Base-by-base conservation (phyloP, 2,888 invertebrate species). In the Rhabditoides inermis region DNA sequence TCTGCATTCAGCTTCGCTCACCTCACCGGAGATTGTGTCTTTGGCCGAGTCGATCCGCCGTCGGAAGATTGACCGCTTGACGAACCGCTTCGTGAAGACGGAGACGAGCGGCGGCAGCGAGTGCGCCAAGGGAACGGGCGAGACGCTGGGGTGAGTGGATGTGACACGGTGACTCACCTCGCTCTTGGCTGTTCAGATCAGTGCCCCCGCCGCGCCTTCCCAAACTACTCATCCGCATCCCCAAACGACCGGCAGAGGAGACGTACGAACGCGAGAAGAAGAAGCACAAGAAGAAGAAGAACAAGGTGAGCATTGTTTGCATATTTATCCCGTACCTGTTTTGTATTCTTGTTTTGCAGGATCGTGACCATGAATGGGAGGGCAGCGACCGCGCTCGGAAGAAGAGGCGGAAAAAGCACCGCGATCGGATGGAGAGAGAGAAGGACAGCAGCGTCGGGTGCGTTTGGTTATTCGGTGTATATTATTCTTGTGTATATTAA, bases 211-310 rank as follows among this genome's bases (percentile, higher is more conserved):
- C 60, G n/a, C 45, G 35, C 15, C 32, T 65, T 12, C 65, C 65
- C 10, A 63, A 60, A 32, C 45, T 65, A 18, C 40, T 59, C 25
- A 65, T 65, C 26, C 23, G 49, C 35, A 27, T 59, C 3, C 49
- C 53, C 40, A n/a, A 51, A 55, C 20, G 37, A 28, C 18, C 47
- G 18, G 46, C 23, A 12, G 50, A 48, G 37, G 36, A 23, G n/a
- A 12, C 25, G 20, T 23, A 40, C 15, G 50, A 53, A 32, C 36
- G 45, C 27, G 46, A 53, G 46, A 51, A 54, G 36, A 45, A 56
- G 36, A 41, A 47, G 25, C 53, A 54, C 44, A 56, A 51, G 32
- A 53, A 48, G 32, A 45, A 50, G 27, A 25, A 49, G 22, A 49
- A 40, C n/a, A 20, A 46, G 12, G 45, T n/a, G n/a, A n/a, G n/a